phyloP scores from a whole-genome alignment of 2,888 invertebrate genomes.

The Drosophila flavopinicola region DNA sequence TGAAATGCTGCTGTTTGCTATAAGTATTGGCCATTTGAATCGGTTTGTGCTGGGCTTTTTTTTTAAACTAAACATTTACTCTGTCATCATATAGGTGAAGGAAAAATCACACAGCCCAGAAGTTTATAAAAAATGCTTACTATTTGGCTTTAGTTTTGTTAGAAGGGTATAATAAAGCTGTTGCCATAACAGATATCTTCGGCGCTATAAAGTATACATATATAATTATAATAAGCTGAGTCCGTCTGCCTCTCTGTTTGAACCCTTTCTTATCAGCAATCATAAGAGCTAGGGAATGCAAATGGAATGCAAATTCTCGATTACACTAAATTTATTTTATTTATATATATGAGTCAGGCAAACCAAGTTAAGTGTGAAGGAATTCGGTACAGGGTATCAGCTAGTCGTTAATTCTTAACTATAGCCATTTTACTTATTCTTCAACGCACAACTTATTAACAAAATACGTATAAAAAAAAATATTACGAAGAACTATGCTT shows the following conservation, averaged over 20 bases:
- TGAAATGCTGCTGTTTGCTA: constrained; percentile 27
- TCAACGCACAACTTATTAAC: not conserved
- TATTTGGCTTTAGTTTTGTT: not conserved
- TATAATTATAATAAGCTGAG: too few relatives aligned
- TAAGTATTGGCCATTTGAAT: constrained; percentile 24
- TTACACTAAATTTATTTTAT: too few relatives aligned
- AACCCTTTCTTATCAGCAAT: too few relatives aligned
- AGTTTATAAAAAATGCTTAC: not conserved
- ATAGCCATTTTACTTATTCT: too few relatives aligned
- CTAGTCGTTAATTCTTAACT: not conserved
- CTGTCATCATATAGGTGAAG: not conserved
- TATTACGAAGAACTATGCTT: constrained; percentile 20
- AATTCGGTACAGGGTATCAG: not conserved
- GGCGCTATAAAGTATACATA: too few relatives aligned
- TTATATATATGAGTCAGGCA: too few relatives aligned
- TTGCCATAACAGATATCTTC: too few relatives aligned
- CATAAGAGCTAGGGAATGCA: too few relatives aligned
- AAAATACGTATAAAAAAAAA: not conserved
- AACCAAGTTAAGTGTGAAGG: too few relatives aligned
- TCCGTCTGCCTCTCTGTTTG: too few relatives aligned
- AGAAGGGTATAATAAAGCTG: too few relatives aligned
- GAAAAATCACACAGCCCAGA: not conserved
- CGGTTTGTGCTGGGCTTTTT: constrained; percentile 15
- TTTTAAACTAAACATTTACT: constrained; percentile 12
- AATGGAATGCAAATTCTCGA: too few relatives aligned